phyloP scores from a whole-genome alignment of 2,888 invertebrate genomes.

The Tetragonisca angustula region DNA sequence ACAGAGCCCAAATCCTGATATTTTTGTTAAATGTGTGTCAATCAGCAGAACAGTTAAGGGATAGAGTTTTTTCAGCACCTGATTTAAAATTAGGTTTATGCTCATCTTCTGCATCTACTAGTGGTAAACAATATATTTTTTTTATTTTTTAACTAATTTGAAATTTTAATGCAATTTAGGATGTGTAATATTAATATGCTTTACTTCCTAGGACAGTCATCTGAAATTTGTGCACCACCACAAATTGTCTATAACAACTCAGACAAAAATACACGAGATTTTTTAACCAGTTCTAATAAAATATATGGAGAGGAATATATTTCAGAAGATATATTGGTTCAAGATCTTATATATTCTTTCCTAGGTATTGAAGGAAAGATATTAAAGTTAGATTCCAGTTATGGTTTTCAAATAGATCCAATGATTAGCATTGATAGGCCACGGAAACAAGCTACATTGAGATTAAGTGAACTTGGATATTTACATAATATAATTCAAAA shows the following conservation, averaged over 20 bases:
- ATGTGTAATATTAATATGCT: not conserved
- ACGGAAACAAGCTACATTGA: conserved; percentile 88
- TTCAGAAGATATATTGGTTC: conserved; percentile 86
- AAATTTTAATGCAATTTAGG: not conserved
- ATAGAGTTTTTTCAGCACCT: conserved; percentile 76
- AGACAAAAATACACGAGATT: conserved; percentile 69
- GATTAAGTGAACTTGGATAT: conserved; percentile 94
- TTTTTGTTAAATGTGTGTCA: conserved; percentile 79
- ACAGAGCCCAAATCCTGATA: conserved; percentile 75
- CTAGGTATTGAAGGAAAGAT: conserved; percentile 94
- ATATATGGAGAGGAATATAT: conserved; percentile 80
- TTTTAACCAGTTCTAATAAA: conserved; percentile 66
- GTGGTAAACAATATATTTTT: conserved; percentile 71
- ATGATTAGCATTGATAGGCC: conserved; percentile 85
- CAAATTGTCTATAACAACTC: conserved; percentile 75
- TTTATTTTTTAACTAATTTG: not conserved
- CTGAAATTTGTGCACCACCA: conserved; percentile 71
- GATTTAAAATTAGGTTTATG: conserved; percentile 77
- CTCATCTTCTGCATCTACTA: conserved; percentile 77
- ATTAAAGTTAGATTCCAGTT: conserved; percentile 88
- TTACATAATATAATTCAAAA: conserved; percentile 92
- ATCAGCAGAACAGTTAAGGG: conserved; percentile 71
- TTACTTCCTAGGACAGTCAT: conserved; percentile 34
- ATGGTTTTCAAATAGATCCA: conserved; percentile 87
- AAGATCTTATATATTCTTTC: conserved; percentile 93